Evolutionary conservation across 2,113 vertebrate genomes (phyloP).

Genomic region (Macrotis lagotis): DNA sequence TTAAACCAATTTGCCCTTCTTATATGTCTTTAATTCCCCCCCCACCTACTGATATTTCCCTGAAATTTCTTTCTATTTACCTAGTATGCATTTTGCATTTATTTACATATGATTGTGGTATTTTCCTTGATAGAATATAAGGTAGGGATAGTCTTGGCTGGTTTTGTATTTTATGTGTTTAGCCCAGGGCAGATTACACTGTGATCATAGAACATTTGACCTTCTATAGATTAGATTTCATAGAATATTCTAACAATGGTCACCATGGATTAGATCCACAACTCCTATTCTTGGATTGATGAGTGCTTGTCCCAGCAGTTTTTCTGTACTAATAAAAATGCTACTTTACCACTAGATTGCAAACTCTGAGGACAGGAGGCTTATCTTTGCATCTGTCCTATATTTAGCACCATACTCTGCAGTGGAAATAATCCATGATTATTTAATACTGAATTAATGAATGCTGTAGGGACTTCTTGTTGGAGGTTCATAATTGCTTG

Average conservation of each 20-base stretch:
- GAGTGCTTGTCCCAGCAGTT: not conserved
- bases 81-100: not conserved
- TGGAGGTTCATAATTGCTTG: not conserved
- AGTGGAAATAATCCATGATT: not conserved
- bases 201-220: not conserved
- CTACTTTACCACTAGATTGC: not conserved
- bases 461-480: not conserved
- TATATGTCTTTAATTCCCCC: not conserved
- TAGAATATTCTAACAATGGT: not conserved
- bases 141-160: not conserved
- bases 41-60: not conserved
- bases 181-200: not conserved
- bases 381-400: not conserved
- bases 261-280: not conserved
- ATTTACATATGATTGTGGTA: not conserved
- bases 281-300: not conserved
- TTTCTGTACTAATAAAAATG: not conserved
- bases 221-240: not conserved
- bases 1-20: not conserved
- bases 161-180: not conserved
- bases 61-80: not conserved
- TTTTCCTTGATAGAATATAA: not conserved
- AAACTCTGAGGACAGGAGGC: not conserved
- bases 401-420: not conserved
- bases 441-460: not conserved